phyloP scores from a whole-genome alignment of 2,113 vertebrate genomes.

The Oreochromis tanganicae region DNA sequence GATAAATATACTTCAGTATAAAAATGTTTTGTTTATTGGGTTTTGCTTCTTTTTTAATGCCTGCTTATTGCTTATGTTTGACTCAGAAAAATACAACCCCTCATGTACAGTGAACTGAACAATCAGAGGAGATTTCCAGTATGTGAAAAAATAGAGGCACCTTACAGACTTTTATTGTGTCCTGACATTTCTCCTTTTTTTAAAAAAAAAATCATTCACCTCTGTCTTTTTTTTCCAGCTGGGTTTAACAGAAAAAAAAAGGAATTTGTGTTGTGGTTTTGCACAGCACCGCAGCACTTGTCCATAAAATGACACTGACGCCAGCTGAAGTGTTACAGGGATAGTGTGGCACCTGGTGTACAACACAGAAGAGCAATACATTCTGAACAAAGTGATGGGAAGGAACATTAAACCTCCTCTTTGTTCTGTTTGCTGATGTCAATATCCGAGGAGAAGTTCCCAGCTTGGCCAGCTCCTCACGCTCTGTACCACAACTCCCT shows the following conservation, averaged over 20 bases:
- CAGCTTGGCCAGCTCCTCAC: background rate
- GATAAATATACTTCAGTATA: slow-evolving; percentile 61
- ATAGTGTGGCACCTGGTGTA: slow-evolving; percentile 16
- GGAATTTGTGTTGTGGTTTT: slow-evolving; percentile 30
- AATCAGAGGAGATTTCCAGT: slow-evolving; percentile 61
- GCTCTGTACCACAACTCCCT: slow-evolving; percentile 8
- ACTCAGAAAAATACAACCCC: slow-evolving; percentile 46
- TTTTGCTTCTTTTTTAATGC: slow-evolving; percentile 47
- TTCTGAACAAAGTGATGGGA: slow-evolving; percentile 19
- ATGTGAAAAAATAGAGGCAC: slow-evolving; percentile 60
- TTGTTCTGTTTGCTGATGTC: slow-evolving; percentile 48
- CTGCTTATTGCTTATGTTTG: slow-evolving; percentile 52
- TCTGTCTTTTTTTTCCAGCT: slow-evolving; percentile 17
- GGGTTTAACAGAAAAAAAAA: slow-evolving; percentile 4
- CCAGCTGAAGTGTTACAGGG: slow-evolving; percentile 44
- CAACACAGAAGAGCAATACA: slow-evolving; percentile 70
- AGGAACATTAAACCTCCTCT: background rate
- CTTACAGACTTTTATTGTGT: slow-evolving; percentile 55
- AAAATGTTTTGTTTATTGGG: slow-evolving; percentile 45
- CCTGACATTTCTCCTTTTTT: background rate
- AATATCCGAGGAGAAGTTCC: slow-evolving; percentile 27
- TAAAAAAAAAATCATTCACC: background rate
- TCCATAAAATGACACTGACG: slow-evolving; percentile 22
- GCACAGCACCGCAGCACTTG: slow-evolving; percentile 46
- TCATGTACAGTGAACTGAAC: slow-evolving; percentile 64